Evolutionary conservation across 2,888 invertebrate genomes (phyloP).

Genomic region (Mimas tiliae): DNA sequence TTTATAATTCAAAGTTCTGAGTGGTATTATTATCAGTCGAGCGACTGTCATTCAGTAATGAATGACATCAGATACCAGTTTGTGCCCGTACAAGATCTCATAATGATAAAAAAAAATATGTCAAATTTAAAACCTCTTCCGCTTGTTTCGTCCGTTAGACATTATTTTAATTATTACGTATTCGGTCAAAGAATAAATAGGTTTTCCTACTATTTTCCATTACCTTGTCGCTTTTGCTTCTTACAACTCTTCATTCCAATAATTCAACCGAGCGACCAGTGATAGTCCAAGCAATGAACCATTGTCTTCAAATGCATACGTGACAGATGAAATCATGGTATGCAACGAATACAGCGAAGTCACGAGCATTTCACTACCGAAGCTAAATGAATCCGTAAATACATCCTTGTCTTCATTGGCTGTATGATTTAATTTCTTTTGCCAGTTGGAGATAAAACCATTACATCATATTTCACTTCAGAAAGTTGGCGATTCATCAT

Average conservation of each 20-base stretch:
- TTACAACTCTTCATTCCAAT: background rate
- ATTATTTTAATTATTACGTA: no score
- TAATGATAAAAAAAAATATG: no score
- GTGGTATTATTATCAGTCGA: no score
- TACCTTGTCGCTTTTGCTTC: background rate
- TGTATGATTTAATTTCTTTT: background rate
- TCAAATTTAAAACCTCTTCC: no score
- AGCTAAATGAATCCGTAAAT: background rate
- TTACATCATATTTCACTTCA: no score
- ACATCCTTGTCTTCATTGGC: conserved; percentile 6
- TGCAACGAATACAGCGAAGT: background rate
- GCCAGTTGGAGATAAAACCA: no score
- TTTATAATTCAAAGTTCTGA: no score
- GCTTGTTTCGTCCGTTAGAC: no score
- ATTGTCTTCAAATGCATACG: conserved; percentile 16
- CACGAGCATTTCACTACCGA: conserved; percentile 3
- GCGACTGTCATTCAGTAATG: no score
- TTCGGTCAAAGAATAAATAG: background rate
- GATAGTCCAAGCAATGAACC: conserved; percentile 2
- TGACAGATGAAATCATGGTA: conserved; percentile 7
- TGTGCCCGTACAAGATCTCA: no score
- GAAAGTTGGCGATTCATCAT: no score
- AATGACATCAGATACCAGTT: no score
- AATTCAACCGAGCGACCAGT: background rate
- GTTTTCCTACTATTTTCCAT: background rate